Evolutionary conservation across 2,888 invertebrate genomes (phyloP).

Genomic region (Cataglyphis altisquamis): DNA sequence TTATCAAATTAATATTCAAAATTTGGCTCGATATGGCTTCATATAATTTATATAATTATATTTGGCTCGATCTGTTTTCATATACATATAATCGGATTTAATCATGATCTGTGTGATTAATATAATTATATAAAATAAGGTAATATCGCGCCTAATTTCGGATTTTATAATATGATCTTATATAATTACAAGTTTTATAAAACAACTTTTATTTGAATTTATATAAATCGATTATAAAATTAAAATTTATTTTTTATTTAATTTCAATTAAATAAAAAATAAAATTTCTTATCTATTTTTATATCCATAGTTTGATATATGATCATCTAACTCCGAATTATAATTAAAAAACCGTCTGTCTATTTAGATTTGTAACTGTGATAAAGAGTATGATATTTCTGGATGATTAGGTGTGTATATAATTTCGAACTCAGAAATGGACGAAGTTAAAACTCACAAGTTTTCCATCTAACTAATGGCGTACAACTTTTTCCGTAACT

Average conservation of each 20-base stretch:
- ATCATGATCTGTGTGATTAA: too few relatives aligned
- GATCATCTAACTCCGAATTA: background rate
- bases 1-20: background rate
- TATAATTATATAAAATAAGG: too few relatives aligned
- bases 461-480: conserved; percentile 61
- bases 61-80: too few relatives aligned
- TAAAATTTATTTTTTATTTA: too few relatives aligned
- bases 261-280: background rate
- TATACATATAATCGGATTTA: too few relatives aligned
- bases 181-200: too few relatives aligned
- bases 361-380: background rate
- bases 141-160: too few relatives aligned
- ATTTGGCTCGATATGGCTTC: too few relatives aligned
- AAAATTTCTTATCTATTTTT: background rate
- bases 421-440: conserved; percentile 54
- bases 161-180: too few relatives aligned
- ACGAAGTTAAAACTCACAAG: conserved; percentile 60
- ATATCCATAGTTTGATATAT: background rate
- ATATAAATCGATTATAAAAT: too few relatives aligned
- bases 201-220: too few relatives aligned
- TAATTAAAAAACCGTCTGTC: background rate
- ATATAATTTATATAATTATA: too few relatives aligned
- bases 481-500: conserved; percentile 68
- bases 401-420: conserved; percentile 41
- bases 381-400: conserved; percentile 20